Base-by-base conservation (phyloP, 2,888 invertebrate genomes). In the Geotrupes spiniger region DNA sequence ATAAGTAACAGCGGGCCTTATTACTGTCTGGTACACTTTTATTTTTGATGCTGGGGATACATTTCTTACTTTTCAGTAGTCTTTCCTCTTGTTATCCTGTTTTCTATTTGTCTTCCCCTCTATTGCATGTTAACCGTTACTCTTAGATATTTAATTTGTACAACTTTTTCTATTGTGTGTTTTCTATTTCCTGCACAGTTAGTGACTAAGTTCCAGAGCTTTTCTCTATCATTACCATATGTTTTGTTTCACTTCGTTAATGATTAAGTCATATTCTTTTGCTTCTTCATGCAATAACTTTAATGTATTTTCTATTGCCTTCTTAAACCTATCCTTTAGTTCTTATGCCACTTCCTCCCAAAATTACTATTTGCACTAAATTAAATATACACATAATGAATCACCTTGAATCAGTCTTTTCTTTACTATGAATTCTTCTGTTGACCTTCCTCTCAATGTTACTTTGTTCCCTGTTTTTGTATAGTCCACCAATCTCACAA, bases 141-240 rank as follows among this genome's bases (percentile, higher is more conserved):
- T 12, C 10, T n/a, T 8, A 29, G 12, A 11, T 29, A 29, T 29
- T 29, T 4, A 29, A 11, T 8, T 29, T 29, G 31, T 29, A 5
- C 31, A 5, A 12, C 31, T 29, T 29, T 29, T 12, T 29, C 31
- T 29, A 29, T 12, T 29, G n/a, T 29, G 31, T 12, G n/a, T n/a
- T 29, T 29, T n/a, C 10, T 29, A 29, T 29, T 29, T 29, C 12
- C 31, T 12, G 10, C 31, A 8, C 31, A n/a, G 8, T 29, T 29
- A 4, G n/a, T 29, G 10, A 29, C n/a, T 29, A 29, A n/a, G 10
- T 29, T 12, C 4, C 4, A 4, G 12, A 4, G 4, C 31, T 12
- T 8, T 29, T n/a, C 31, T 29, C 10, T 29, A n/a, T 29, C 31
- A 29, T 29, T 12, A 29, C 31, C 31, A 8, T 29, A 12, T 29